Base-by-base conservation (phyloP, 2,888 invertebrate species). In the Drosophila koepferae region DNA sequence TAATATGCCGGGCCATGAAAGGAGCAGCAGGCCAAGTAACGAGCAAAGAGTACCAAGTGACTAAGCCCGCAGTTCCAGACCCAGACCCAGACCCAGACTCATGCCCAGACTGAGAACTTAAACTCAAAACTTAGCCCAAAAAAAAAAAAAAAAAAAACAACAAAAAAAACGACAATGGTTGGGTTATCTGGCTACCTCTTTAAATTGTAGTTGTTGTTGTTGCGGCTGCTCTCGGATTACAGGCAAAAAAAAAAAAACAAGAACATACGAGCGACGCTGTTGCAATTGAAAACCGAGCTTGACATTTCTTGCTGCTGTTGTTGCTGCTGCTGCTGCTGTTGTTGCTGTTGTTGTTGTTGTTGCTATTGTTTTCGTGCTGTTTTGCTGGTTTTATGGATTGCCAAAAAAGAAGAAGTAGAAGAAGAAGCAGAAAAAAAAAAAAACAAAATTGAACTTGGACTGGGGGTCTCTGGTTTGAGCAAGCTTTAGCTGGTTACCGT, bases 271-370 rank as follows among this genome's bases (percentile, higher is more conserved):
- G 53, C 62, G 40, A 61, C 59, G 77, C 66, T 73, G 74, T 65
- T 76, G 84, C 89, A 84, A 85, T 87, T 86, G 85, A 86, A 86
- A 89, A 82, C 89, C 80, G 88, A 86, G 87, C 84, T 89, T 88
- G 89, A 85, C 86, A 79, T 72, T 62, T 60, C 56, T 58, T 67
- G 34, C 9, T 78, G 64, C 55, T 68, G 61, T 49, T 73, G 49
- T 66, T 75, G 65, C 54, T 67, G 61, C 71, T 78, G 65, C 60
- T 65, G 61, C 51, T 71, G 46, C 71, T 74, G 68, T 78, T 74
- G 38, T 44, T 74, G 68, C 78, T 74, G 38, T 44, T 72, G 46
- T 66, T 79, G 66, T 60, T 68, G 59, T 74, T 78, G 66, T 63
- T 66, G 61, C 54, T 73, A 54, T 74, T 78, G 69, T 81, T 77